Conservation (phyloP, 2,888 invertebrate species). For the Autographa gamma region DNA sequence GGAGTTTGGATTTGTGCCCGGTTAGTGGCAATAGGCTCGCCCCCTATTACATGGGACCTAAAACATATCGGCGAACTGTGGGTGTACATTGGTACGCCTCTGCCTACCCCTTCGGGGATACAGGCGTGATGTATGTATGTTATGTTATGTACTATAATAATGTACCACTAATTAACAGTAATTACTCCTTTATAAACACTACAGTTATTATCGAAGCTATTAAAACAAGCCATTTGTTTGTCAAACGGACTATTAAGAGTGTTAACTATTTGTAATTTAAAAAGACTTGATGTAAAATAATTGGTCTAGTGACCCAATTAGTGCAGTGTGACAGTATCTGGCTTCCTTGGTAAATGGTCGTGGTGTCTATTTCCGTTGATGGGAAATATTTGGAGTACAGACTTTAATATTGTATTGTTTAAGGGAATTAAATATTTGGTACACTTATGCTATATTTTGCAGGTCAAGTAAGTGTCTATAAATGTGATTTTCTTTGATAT, state of each 20-base stretch:
- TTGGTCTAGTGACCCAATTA: conserved; percentile 1
- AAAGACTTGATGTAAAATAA: not conserved
- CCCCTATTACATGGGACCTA: too few relatives aligned
- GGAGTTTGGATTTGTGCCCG: too few relatives aligned
- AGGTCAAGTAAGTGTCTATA: too few relatives aligned
- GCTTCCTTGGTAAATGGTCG: not conserved
- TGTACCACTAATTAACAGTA: conserved; percentile 31
- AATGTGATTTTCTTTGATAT: too few relatives aligned
- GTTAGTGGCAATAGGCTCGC: too few relatives aligned
- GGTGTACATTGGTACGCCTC: too few relatives aligned
- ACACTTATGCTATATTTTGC: too few relatives aligned
- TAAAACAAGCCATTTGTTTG: conserved; percentile 17
- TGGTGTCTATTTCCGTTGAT: not conserved
- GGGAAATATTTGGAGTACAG: not conserved
- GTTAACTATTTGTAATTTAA: not conserved
- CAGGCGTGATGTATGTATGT: too few relatives aligned
- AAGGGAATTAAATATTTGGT: not conserved
- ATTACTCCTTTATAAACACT: conserved; percentile 29
- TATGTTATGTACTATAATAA: conserved; percentile 43
- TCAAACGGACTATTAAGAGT: conserved; percentile 12
- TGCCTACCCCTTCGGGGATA: too few relatives aligned
- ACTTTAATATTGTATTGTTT: not conserved
- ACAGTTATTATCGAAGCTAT: conserved; percentile 11
- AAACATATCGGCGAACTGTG: too few relatives aligned
- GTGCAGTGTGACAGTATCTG: not conserved